Base-by-base conservation (phyloP, 1,140 invertebrate genomes). In the Archegozetes longisetosus region DNA sequence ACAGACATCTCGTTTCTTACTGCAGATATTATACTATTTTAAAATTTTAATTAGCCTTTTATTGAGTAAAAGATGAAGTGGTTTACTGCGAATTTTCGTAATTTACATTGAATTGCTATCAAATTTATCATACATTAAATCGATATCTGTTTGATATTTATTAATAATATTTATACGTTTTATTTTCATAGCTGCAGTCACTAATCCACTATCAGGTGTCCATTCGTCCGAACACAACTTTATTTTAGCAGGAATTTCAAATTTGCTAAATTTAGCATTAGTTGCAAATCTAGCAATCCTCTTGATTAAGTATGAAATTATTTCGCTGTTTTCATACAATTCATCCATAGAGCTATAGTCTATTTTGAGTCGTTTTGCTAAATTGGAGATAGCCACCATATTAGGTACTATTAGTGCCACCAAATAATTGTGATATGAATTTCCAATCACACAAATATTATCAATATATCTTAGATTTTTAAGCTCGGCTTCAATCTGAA, bases 321-420 rank as follows among this genome's bases (percentile, higher is more conserved):
- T 71, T 17, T 76, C 70, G 1, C 76, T 66, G 70, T 82, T 78
- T 20, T 75, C 71, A 72, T 88, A 93, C 12, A 94, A 75, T 54
- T 84, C 77, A 61, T 88, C 84, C 60, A 88, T 81, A 22, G 73
- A 73, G n/a, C 75, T 69, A 6, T 53, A 25, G 22, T 65, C 82
- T 26, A 84, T 73, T 26, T 82, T 82, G 20, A 51, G 67, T 60
- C 78, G 79, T 1, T 66, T 68, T 0, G 84, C 85, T 32, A 91
- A 73, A 58, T 82, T 79, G 58, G 79, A 76, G 3, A 91, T 73
- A 62, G 62, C 51, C 61, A 77, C 68, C 74, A 75, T 61, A 72
- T 89, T 88, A 1, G 93, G 91, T 53, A 95, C 90, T 24, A 97
- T 78, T n/a, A 98, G 76, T 25, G 89, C 90, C 29, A 97, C 88